Percentiles rank a stretch among this genome's conserved stretches.
Evolutionary conservation across 1,140 invertebrate species (phyloP).

Genomic region (Bombus sibiricus): DNA sequence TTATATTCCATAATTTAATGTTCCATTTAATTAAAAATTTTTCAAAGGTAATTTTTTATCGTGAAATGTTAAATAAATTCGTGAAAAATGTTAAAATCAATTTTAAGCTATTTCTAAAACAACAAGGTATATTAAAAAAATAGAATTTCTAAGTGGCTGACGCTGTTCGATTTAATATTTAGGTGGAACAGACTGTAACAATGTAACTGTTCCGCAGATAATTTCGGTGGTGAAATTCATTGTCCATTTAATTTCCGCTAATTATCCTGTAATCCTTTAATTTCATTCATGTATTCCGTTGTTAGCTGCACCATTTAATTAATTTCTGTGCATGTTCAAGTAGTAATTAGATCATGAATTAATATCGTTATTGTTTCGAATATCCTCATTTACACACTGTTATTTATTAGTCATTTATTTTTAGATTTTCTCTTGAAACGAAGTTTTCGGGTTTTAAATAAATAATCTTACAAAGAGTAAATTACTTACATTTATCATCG

Average conservation of each 20-base stretch:
- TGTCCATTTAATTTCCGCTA: neutral
- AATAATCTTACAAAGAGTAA: no score
- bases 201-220: neutral
- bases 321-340: neutral
- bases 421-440: no score
- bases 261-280: neutral
- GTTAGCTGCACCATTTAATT: neutral
- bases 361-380: neutral
- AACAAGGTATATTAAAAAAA: neutral
- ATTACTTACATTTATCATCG: no score
- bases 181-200: neutral
- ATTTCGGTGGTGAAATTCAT: neutral
- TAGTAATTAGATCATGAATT: neutral
- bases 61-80: no score
- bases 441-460: no score
- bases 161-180: neutral
- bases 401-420: no score
- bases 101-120: neutral
- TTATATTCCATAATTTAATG: neutral
- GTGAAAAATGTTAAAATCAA: neutral
- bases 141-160: neutral
- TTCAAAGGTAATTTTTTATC: neutral
- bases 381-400: no score
- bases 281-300: neutral
- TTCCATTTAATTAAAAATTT: neutral